Evolutionary conservation across 2,888 invertebrate species (phyloP).

Genomic region (Athalia circularis): DNA sequence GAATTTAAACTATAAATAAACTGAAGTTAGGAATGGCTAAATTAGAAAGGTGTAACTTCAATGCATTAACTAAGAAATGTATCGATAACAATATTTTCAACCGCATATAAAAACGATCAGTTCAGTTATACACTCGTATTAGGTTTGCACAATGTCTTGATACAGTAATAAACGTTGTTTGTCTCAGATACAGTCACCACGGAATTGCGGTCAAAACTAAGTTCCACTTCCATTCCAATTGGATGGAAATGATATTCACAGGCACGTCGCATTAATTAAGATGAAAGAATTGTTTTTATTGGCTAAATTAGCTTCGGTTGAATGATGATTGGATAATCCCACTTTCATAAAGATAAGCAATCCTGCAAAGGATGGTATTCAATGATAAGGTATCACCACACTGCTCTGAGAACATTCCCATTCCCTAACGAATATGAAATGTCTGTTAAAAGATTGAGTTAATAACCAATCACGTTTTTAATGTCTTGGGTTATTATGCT

Average conservation of each 20-base stretch:
- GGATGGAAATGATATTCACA: slow-evolving; percentile 21
- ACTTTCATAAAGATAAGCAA: slow-evolving; percentile 19
- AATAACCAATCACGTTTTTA: slow-evolving; percentile 11
- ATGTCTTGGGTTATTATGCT: slow-evolving; percentile 6
- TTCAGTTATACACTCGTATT: background rate
- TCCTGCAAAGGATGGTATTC: background rate
- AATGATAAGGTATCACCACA: slow-evolving; percentile 23
- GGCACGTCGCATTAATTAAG: slow-evolving; percentile 27
- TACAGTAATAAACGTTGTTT: background rate
- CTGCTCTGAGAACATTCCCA: background rate
- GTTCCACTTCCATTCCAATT: slow-evolving; percentile 6
- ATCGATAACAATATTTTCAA: background rate
- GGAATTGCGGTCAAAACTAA: slow-evolving; percentile 28
- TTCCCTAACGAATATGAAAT: background rate
- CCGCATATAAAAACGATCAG: background rate
- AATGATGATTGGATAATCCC: slow-evolving; percentile 14
- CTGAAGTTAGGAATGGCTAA: slow-evolving; percentile 19
- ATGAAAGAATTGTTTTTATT: slow-evolving; percentile 29
- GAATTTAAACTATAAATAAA: slow-evolving; percentile 28
- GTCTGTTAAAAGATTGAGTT: background rate
- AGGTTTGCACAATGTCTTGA: background rate
- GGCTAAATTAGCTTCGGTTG: slow-evolving; percentile 5
- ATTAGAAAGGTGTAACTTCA: background rate
- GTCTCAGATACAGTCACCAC: background rate
- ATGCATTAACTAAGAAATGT: background rate